Conservation (phyloP, 1,140 invertebrate species). For the Drosophila grimshawi region DNA sequence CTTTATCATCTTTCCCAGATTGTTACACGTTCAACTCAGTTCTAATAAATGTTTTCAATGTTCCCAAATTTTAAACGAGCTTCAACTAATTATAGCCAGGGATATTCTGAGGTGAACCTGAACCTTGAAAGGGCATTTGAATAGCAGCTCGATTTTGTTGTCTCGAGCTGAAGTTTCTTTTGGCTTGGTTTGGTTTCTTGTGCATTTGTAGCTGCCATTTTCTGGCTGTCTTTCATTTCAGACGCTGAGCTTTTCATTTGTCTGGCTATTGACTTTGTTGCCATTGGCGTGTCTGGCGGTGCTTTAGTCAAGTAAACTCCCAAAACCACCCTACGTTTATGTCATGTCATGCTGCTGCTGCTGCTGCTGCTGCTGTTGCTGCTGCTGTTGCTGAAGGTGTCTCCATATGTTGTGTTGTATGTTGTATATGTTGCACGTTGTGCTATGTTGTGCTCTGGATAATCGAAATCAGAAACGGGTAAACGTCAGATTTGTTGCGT, state of each 20-base stretch:
- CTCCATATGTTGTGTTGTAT: slow-evolving; percentile 34
- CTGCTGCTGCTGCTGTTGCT: slow-evolving; percentile 8
- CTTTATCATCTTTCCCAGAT: too few relatives aligned
- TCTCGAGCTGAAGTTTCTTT: not conserved
- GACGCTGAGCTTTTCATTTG: slow-evolving; percentile 69
- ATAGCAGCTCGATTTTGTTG: not conserved
- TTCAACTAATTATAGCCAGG: too few relatives aligned
- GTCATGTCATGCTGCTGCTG: slow-evolving; percentile 51
- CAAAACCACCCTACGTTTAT: slow-evolving; percentile 1
- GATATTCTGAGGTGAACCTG: too few relatives aligned
- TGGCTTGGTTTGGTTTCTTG: slow-evolving; percentile 4
- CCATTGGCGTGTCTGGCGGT: slow-evolving; percentile 75
- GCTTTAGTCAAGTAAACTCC: slow-evolving; percentile 53
- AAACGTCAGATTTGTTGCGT: slow-evolving; percentile 75
- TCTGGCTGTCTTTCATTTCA: slow-evolving; percentile 25
- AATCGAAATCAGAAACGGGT: slow-evolving; percentile 45
- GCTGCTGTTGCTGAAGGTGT: slow-evolving; percentile 43
- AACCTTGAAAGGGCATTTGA: slow-evolving; percentile 4
- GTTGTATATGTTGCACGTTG: slow-evolving; percentile 9
- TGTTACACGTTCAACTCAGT: too few relatives aligned
- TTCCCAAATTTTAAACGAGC: too few relatives aligned
- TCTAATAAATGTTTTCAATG: too few relatives aligned
- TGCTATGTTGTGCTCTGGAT: slow-evolving; percentile 15
- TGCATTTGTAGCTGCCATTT: slow-evolving; percentile 39
- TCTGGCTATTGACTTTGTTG: slow-evolving; percentile 80